Evolutionary conservation across 2,797 vertebrate genomes (phyloP).

Genomic region (Euthynnus affinis): DNA sequence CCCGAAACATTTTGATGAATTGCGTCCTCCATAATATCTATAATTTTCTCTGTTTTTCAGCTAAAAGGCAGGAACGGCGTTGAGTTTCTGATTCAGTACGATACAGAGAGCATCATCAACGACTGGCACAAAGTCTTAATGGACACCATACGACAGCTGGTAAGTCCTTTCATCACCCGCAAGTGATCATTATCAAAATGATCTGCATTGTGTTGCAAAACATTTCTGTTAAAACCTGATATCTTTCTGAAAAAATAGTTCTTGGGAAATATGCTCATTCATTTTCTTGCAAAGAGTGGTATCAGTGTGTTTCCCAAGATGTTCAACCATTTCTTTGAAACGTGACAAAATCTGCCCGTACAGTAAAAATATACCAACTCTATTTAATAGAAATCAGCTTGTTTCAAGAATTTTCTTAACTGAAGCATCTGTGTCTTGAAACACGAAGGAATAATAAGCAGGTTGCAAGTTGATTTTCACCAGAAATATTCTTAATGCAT

Average conservation of each 20-base stretch:
- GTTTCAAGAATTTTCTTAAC: too few species aligned
- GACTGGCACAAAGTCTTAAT: conserved; percentile 92
- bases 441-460: background rate
- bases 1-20: background rate
- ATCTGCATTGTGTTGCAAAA: background rate
- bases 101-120: conserved; percentile 92
- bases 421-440: background rate
- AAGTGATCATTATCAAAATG: background rate
- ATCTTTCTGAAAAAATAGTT: background rate
- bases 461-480: background rate
- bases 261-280: background rate
- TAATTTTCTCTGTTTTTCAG: conserved; percentile 73
- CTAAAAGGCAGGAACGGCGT: conserved; percentile 90
- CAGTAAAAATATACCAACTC: too few species aligned
- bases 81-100: conserved; percentile 94
- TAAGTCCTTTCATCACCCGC: conserved; percentile 58
- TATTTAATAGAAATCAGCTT: too few species aligned
- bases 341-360: too few species aligned
- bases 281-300: too few species aligned
- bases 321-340: too few species aligned
- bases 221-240: background rate
- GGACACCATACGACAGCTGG: conserved; percentile 90
- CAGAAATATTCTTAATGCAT: background rate
- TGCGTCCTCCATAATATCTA: background rate
- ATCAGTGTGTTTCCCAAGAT: too few species aligned